phyloP scores from a whole-genome alignment of 2,113 vertebrate species.

The Propithecus coquereli region DNA sequence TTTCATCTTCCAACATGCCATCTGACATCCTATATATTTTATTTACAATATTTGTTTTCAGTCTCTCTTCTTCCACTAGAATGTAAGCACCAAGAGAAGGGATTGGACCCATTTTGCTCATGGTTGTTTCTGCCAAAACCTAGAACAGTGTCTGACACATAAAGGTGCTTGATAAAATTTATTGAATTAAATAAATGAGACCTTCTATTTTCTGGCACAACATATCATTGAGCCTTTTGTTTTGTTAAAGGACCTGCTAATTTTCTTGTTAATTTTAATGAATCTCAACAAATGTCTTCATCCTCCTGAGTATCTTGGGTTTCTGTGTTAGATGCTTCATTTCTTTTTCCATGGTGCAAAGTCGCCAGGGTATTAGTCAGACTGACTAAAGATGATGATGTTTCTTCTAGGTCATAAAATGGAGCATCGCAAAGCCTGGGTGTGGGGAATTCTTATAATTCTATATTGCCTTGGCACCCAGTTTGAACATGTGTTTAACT shows the following conservation, averaged over 20 bases:
- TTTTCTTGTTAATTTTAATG: not conserved
- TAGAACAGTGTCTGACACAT: not conserved
- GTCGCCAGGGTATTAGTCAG: not conserved
- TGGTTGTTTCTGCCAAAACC: not conserved
- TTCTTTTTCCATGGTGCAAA: not conserved
- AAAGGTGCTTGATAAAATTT: not conserved
- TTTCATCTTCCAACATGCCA: not conserved
- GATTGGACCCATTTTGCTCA: not conserved
- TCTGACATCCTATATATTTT: not conserved
- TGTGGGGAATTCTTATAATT: not conserved
- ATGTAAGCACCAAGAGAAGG: not conserved
- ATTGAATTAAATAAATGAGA: not conserved
- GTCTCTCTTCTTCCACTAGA: not conserved
- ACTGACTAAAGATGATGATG: not conserved
- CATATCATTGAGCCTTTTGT: not conserved
- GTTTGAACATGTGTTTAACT: not conserved
- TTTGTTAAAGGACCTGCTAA: not conserved
- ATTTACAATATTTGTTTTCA: not conserved
- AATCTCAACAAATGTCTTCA: not conserved
- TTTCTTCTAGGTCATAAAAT: not conserved
- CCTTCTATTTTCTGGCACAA: not conserved
- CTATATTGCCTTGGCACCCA: not conserved
- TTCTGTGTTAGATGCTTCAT: not conserved
- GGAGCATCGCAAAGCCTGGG: not conserved
- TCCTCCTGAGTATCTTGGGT: not conserved